Base-by-base conservation (phyloP, 2,797 vertebrate genomes). In the Carcharodon carcharias region DNA sequence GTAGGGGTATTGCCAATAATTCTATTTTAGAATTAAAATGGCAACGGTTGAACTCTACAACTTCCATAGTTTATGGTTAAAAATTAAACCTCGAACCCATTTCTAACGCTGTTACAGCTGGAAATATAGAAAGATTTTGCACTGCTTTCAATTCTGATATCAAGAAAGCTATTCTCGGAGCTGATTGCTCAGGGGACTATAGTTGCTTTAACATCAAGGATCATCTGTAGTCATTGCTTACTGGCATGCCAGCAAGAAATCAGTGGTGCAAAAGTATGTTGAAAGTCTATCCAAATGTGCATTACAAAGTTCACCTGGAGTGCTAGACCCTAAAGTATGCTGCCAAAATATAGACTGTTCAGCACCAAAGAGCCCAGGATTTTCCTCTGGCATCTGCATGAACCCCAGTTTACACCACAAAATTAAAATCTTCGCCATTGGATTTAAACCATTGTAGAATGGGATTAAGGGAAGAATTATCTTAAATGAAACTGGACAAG, bases 171-270 rank as follows among this genome's bases (percentile, higher is more conserved):
- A 56, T 88, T 54, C 23, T 54, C 7, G 45, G 50, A 88, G 45
- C 26, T 28, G 85, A 54, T 11, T 88, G 85, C 50, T 28, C 85
- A 54, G 50, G 45, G 50, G 54, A 54, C 50, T 56, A 54, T 54
- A 56, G 23, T 50, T 9, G 1, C 8, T 56, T 56, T 88, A 28
- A 54, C 85, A 88, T 26, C 21, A 11, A 88, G 50, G 45, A 54
- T 50, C 50, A 88, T 88, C 50, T 56, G 50, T 28, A 54, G 50
- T 56, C 23, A 54, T 54, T 88, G 45, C 45, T 54, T 54, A 6
- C 85, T 88, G 85, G 85, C 23, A 28, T 18, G 50, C 85, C 85
- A 88, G 26, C 85, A 88, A 88, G 85, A 77, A 88, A 88, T 88
- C 85, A 88, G 26, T 88, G 85, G 23, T 54, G 45, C 23, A 88